These are phyloP conservation scores for Delphinus delphis DNA, from an alignment of 2,113 vertebrate genomes.

Conservation along the genomic window DNA sequence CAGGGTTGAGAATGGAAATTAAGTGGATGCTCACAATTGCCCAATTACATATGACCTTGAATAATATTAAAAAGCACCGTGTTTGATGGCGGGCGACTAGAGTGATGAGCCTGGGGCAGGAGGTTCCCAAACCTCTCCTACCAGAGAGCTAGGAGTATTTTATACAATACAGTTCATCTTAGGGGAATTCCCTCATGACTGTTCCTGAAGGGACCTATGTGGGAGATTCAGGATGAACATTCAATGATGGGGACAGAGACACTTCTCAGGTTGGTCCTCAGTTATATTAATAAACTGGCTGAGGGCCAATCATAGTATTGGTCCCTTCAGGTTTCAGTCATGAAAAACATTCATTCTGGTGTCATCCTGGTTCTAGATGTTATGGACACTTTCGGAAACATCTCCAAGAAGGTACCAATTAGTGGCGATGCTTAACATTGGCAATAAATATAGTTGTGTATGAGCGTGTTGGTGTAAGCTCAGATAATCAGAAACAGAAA, in stretches of 20 bases:
- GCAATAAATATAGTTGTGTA: slow-evolving; percentile 79
- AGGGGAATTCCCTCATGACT: not conserved
- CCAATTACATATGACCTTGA: slow-evolving; percentile 35
- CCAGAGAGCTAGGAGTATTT: not conserved
- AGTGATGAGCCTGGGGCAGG: not conserved
- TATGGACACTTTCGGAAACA: slow-evolving; percentile 76
- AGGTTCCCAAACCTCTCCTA: not conserved
- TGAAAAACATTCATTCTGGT: not conserved
- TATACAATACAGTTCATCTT: not conserved
- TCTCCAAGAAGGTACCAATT: slow-evolving; percentile 72
- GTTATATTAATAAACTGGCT: not conserved
- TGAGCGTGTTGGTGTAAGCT: slow-evolving; percentile 83
- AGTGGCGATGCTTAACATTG: slow-evolving; percentile 78
- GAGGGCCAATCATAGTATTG: not conserved
- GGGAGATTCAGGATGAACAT: not conserved
- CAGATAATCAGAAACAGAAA: slow-evolving; percentile 82
- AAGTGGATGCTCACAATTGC: slow-evolving; percentile 45
- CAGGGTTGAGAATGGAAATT: slow-evolving; percentile 53
- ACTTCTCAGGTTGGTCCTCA: not conserved
- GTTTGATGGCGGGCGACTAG: not conserved
- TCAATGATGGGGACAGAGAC: not conserved
- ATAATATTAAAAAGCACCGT: not conserved
- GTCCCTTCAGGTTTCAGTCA: slow-evolving; percentile 15
- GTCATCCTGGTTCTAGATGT: slow-evolving; percentile 69
- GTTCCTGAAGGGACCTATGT: not conserved